Evolutionary conservation across 2,888 invertebrate genomes (phyloP).

Genomic region (Herminia tarsipennalis): DNA sequence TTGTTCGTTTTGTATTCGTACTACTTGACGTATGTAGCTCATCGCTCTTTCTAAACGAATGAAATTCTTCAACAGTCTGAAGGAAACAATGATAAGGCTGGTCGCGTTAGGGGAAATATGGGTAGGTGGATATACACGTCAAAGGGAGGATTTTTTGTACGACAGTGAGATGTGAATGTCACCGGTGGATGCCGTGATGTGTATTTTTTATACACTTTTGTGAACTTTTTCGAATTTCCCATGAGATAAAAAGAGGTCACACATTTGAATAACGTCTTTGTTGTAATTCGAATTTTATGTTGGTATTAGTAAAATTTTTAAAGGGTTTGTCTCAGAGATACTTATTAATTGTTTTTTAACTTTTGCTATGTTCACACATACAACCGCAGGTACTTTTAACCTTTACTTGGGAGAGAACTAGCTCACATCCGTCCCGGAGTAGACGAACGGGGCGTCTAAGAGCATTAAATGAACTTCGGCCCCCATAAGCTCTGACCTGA

Average conservation of each 20-base stretch:
- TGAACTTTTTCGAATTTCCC: conserved; percentile 1
- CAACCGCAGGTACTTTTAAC: no score
- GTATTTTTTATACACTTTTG: background rate
- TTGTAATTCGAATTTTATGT: background rate
- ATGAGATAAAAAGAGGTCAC: background rate
- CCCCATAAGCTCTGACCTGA: no score
- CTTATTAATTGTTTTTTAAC: no score
- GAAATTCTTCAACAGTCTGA: conserved; percentile 7
- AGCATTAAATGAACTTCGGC: no score
- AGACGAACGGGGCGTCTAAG: no score
- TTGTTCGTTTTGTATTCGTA: conserved; percentile 12
- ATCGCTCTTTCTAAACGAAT: conserved; percentile 7
- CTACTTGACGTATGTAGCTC: conserved; percentile 9
- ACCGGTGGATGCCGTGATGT: background rate
- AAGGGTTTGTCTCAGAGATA: no score
- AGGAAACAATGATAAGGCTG: conserved; percentile 7
- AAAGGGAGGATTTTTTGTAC: background rate
- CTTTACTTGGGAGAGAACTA: no score
- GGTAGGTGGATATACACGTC: background rate
- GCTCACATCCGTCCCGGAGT: no score
- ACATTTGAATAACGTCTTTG: background rate
- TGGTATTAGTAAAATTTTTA: no score
- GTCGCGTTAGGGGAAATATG: conserved; percentile 13
- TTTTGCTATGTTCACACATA: no score
- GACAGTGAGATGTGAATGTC: background rate